phyloP scores from a whole-genome alignment of 2,888 invertebrate genomes.

The Heterodera filipjevi region DNA sequence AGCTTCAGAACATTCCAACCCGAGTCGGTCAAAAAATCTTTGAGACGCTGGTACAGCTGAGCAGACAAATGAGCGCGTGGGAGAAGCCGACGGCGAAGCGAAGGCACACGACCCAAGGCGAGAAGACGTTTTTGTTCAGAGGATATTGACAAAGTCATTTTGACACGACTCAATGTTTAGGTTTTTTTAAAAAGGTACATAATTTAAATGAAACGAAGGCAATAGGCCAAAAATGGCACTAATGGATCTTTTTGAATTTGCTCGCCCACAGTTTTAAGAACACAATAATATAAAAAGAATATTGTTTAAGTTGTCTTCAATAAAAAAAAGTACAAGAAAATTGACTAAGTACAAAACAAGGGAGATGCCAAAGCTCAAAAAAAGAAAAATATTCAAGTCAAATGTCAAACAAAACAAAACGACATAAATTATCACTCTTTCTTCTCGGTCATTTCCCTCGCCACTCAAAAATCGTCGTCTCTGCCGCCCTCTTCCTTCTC shows the following conservation, averaged over 20 bases:
- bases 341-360: too few species aligned
- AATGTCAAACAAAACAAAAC: not conserved
- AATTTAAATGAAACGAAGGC: not conserved
- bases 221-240: not conserved
- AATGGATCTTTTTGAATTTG: not conserved
- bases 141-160: not conserved
- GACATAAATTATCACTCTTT: not conserved
- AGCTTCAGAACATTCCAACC: not conserved
- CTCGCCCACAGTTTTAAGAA: too few species aligned
- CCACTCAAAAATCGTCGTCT: conserved; percentile 25
- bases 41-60: conserved; percentile 7
- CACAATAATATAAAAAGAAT: too few species aligned
- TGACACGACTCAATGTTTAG: not conserved
- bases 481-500: conserved; percentile 28
- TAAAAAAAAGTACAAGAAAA: too few species aligned
- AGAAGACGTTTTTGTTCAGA: conserved; percentile 20
- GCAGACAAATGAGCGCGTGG: not conserved
- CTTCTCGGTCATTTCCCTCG: not conserved
- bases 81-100: conserved; percentile 9
- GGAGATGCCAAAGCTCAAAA: not conserved
- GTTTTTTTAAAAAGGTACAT: not conserved
- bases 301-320: too few species aligned
- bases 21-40: conserved; percentile 11
- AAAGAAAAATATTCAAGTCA: not conserved
- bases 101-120: conserved; percentile 19